Evolutionary conservation across 2,888 invertebrate genomes (phyloP).

Genomic region (Xestobium rufovillosum): DNA sequence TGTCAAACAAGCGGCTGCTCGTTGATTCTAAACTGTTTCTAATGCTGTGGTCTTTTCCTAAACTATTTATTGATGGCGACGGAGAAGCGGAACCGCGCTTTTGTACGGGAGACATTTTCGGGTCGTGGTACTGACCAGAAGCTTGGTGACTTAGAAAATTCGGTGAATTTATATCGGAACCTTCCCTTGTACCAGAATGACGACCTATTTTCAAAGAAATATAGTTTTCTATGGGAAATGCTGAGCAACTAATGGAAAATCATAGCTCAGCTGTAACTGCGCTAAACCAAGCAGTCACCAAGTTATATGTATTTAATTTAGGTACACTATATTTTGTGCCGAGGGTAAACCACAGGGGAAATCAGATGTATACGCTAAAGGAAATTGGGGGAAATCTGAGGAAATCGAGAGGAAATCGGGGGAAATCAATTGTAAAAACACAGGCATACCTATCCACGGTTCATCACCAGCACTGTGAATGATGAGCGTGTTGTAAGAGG

Average conservation of each 20-base stretch:
- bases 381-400: too few relatives aligned
- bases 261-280: too few relatives aligned
- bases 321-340: too few relatives aligned
- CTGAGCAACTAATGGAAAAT: too few relatives aligned
- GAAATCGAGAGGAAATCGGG: too few relatives aligned
- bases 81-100: constrained; percentile 38
- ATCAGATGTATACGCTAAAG: too few relatives aligned
- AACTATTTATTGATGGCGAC: constrained; percentile 35
- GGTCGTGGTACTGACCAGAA: constrained; percentile 30
- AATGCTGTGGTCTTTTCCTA: constrained; percentile 26
- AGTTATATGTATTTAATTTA: too few relatives aligned
- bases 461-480: constrained; percentile 71
- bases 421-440: too few relatives aligned
- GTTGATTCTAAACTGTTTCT: constrained; percentile 27
- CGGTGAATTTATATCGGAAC: constrained; percentile 31
- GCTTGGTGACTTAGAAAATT: constrained; percentile 33
- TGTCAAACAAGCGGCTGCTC: constrained; percentile 23
- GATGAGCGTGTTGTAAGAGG: constrained; percentile 76
- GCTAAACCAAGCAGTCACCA: too few relatives aligned
- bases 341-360: too few relatives aligned
- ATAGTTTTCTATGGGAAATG: too few relatives aligned
- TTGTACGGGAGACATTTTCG: constrained; percentile 35
- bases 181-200: constrained; percentile 39
- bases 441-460: constrained; percentile 60
- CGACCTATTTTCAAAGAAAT: constrained; percentile 30